Base-by-base conservation (phyloP, 1,140 invertebrate genomes). In the Drosophila kepulauana region DNA sequence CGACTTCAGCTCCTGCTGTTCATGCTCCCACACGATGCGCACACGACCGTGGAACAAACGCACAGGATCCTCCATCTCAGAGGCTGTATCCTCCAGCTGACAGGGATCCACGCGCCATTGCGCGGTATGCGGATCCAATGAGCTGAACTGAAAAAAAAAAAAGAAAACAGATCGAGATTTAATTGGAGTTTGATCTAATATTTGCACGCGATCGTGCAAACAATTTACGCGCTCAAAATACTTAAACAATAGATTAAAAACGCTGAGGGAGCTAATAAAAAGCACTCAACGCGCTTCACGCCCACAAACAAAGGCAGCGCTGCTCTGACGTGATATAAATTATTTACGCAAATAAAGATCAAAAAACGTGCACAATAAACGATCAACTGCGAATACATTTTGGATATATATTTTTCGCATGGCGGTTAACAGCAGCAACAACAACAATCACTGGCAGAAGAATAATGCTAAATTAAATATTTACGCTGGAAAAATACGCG, bases 91-190 rank as follows among this genome's bases (percentile, higher is more conserved):
- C 58, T 92, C 91, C 73, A 93, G 57, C 72, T 90, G 84, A 41
- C 92, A 93, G 13, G 92, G 92, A 75, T 93, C 92, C 5, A 93
- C 74, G 13, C 88, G 87, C 92, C 92, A 93, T 41, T 92, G 84
- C 5, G 90, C 76, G 20, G 86, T 92, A 20, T 91, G 88, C 28
- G 85, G 91, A 75, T 92, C 91, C 71, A 91, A 16, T 0, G 90
- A 91, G 63, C 91, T 92, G 38, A 92, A 92, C 91, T 92, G 75
- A 73, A 3, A 1, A 58, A 15, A 20, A 20, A 63, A 38, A 64
- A 77, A 16, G 20, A 48, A 46, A 30, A 38, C 10, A 38, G 2
- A 38, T 0, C 35, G 10, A 8, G 7, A 38, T 10, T 38, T 38
- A 38, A 38, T 38, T 38, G 35, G 1, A 38, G 35, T 38, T 38